Conservation (phyloP, 1,140 invertebrate species). For the Probaryconus sp. region DNA sequence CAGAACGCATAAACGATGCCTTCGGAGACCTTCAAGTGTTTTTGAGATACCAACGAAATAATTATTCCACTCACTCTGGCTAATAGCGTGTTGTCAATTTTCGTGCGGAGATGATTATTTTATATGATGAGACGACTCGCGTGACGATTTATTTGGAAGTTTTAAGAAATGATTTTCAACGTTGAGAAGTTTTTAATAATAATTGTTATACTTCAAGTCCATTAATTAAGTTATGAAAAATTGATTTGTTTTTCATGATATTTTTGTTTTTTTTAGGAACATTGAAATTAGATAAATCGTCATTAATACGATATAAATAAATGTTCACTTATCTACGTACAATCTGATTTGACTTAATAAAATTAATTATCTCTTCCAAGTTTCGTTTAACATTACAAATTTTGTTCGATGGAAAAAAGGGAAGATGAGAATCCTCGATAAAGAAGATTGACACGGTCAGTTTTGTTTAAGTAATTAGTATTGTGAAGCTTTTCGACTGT, state of each 20-base stretch:
- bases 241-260: too few species aligned
- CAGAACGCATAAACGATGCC: conserved; percentile 13
- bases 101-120: too few species aligned
- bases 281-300: too few species aligned
- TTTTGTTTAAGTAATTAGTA: conserved; percentile 54
- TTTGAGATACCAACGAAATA: conserved; percentile 25
- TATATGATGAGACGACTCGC: too few species aligned
- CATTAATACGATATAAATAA: too few species aligned
- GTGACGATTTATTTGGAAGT: too few species aligned
- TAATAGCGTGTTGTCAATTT: conserved; percentile 16
- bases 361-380: not conserved
- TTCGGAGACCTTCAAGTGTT: conserved; percentile 37
- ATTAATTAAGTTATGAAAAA: too few species aligned
- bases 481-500: conserved; percentile 47
- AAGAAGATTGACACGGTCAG: conserved; percentile 49
- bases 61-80: conserved; percentile 20
- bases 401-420: conserved; percentile 34
- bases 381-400: conserved; percentile 24
- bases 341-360: not conserved
- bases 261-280: too few species aligned
- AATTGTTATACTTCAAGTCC: too few species aligned
- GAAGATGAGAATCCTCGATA: conserved; percentile 40
- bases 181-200: too few species aligned
- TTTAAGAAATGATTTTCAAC: too few species aligned
- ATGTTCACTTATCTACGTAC: too few species aligned